Conservation (phyloP, 1,140 invertebrate species). For the Leptinotarsa undecemlineata region DNA sequence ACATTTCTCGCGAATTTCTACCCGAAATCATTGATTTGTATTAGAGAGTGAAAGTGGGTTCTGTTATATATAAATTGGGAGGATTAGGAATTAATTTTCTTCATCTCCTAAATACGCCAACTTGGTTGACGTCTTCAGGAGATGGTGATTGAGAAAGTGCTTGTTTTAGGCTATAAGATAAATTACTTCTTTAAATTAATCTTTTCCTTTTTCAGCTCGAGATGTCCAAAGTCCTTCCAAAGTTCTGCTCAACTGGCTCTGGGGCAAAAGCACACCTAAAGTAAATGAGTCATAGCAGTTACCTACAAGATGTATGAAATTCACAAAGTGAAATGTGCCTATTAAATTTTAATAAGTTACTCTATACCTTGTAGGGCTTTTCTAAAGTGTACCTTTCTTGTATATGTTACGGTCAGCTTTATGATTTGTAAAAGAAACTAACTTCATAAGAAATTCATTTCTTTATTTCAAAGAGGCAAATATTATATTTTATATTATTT, state of each 20-base stretch:
- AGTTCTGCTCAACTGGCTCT: constrained; percentile 76
- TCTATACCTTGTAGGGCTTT: background rate
- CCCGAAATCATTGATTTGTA: no score
- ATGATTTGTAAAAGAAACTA: background rate
- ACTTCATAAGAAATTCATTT: background rate
- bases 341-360: background rate
- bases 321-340: constrained; percentile 21
- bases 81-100: no score
- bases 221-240: constrained; percentile 76
- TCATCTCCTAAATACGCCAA: no score
- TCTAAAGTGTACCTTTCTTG: background rate
- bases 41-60: no score
- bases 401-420: constrained; percentile 1
- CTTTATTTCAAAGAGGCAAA: background rate
- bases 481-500: background rate
- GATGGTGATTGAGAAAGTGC: no score
- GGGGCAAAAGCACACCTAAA: constrained; percentile 61
- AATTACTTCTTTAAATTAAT: constrained; percentile 30
- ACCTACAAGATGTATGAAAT: constrained; percentile 12
- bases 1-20: no score
- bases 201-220: constrained; percentile 64
- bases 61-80: no score
- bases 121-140: no score
- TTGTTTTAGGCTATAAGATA: no score
- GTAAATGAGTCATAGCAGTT: constrained; percentile 50